Conservation (phyloP, 2,797 vertebrate genomes). For the Argentina silus region DNA sequence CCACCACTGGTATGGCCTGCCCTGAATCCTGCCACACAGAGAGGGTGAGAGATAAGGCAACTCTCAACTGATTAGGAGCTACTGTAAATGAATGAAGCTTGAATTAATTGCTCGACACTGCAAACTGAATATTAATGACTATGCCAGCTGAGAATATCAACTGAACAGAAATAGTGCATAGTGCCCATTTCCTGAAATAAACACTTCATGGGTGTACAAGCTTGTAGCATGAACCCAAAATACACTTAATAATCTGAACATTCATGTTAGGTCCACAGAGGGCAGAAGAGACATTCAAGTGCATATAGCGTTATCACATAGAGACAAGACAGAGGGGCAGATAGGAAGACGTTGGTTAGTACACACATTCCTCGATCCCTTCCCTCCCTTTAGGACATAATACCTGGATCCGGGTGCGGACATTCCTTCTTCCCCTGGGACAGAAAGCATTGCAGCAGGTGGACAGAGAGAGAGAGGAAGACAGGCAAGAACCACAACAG, state of each 20-base stretch:
- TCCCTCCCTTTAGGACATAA: conserved; percentile 65
- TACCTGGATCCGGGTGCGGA: conserved; percentile 96
- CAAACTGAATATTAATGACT: conserved; percentile 15
- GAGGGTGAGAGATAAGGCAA: conserved; percentile 5
- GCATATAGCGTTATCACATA: background rate
- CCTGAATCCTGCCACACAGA: conserved; percentile 83
- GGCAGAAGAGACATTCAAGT: too few species aligned
- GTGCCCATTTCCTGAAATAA: background rate
- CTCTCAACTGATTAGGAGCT: conserved; percentile 18
- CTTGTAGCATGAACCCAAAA: background rate
- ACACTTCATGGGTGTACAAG: background rate
- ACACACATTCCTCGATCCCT: conserved; percentile 36
- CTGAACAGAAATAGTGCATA: background rate
- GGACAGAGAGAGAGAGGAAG: conserved; percentile 79
- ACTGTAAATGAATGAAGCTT: background rate
- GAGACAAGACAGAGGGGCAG: conserved; percentile 34
- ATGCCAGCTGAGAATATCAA: conserved; percentile 31
- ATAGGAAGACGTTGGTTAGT: conserved; percentile 55
- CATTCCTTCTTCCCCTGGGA: conserved; percentile 97
- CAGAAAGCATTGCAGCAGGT: conserved; percentile 81
- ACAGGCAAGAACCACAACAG: conserved; percentile 88
- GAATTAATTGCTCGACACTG: background rate
- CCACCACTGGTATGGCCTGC: conserved; percentile 94
- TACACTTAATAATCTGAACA: background rate
- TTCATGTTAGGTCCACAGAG: background rate